These are phyloP conservation scores for Ryuthela nishihirai DNA, from an alignment of 2,888 invertebrate genomes.

Conservation along the genomic window DNA sequence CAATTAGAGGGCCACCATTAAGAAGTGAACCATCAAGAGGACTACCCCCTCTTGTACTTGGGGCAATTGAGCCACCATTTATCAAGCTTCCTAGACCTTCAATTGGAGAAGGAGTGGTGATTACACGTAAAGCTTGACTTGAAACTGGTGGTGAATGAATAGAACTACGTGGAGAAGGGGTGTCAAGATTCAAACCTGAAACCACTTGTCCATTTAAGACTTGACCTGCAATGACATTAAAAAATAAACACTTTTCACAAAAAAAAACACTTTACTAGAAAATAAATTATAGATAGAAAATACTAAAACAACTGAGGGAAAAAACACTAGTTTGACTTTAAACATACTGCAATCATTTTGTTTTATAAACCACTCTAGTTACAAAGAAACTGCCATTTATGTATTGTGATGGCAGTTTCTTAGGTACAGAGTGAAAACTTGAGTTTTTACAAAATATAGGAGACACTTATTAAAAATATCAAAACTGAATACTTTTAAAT, in stretches of 20 bases:
- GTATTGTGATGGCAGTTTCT: no score
- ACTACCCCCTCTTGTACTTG: slow-evolving; percentile 22
- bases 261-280: background rate
- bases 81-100: slow-evolving; percentile 26
- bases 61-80: slow-evolving; percentile 15
- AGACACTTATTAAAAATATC: no score
- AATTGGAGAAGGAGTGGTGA: slow-evolving; percentile 35
- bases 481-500: no score
- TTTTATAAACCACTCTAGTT: no score
- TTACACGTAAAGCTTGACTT: slow-evolving; percentile 19
- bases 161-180: slow-evolving; percentile 39
- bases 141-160: slow-evolving; percentile 37
- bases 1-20: slow-evolving; percentile 22
- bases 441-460: no score
- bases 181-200: slow-evolving; percentile 46
- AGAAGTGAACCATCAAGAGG: slow-evolving; percentile 16
- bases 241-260: background rate
- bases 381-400: no score
- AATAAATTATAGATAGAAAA: background rate
- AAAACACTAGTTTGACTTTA: background rate
- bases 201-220: slow-evolving; percentile 48
- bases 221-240: slow-evolving; percentile 44
- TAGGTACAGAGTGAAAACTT: no score
- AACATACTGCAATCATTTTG: background rate
- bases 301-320: background rate